phyloP scores from a whole-genome alignment of 1,140 invertebrate genomes.

The Portunus trituberculatus region DNA sequence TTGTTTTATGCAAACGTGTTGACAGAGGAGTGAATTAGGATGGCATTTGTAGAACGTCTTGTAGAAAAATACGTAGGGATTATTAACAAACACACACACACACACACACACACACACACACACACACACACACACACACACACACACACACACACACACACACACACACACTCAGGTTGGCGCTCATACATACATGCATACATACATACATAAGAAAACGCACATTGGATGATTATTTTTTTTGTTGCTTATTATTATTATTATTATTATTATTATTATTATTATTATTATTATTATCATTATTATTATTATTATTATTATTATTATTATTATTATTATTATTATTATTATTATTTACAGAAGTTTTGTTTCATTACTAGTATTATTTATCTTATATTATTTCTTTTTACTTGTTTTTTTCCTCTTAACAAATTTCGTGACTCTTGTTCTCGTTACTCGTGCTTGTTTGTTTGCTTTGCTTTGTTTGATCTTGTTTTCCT shows the following conservation, averaged over 20 bases:
- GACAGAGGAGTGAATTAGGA: too few relatives aligned
- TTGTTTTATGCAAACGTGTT: too few relatives aligned
- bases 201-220: too few relatives aligned
- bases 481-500: too few relatives aligned
- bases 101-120: constrained; percentile 41
- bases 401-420: not conserved
- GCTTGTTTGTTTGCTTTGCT: too few relatives aligned
- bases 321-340: constrained; percentile 41
- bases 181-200: not conserved
- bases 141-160: constrained; percentile 39
- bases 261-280: constrained; percentile 41
- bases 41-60: too few relatives aligned
- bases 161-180: not conserved
- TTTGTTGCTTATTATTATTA: not conserved
- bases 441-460: not conserved
- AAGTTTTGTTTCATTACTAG: not conserved
- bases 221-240: too few relatives aligned
- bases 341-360: constrained; percentile 33
- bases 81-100: not conserved
- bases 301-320: constrained; percentile 41
- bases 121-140: constrained; percentile 44
- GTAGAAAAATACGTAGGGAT: too few relatives aligned
- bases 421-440: not conserved
- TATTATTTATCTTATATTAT: not conserved
- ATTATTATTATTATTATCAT: constrained; percentile 29